phyloP scores from a whole-genome alignment of 2,888 invertebrate species.

The Diaphora mendica region DNA sequence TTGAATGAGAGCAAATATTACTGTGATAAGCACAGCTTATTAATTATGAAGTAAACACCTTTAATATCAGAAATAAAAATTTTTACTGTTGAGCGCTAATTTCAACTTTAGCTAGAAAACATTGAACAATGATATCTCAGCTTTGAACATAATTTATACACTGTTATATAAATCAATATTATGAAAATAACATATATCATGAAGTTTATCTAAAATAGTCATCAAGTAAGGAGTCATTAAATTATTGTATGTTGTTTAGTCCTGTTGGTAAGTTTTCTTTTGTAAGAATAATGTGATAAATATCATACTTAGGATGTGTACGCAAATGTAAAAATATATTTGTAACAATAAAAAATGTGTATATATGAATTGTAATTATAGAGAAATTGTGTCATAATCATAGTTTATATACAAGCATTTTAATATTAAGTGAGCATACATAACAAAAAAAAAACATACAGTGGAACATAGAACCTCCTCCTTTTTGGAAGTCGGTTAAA shows the following conservation, averaged over 20 bases:
- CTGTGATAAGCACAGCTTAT: neutral
- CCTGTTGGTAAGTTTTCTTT: constrained; percentile 64
- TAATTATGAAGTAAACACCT: neutral
- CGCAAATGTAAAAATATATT: constrained; percentile 62
- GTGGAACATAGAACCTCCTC: no score
- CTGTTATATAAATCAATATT: constrained; percentile 44
- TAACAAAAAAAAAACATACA: no score
- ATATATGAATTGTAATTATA: constrained; percentile 72
- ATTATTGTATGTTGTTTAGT: constrained; percentile 76
- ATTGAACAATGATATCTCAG: constrained; percentile 13
- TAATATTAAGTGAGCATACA: constrained; percentile 3
- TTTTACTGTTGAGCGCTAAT: neutral
- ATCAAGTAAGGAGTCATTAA: constrained; percentile 77
- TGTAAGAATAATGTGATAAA: constrained; percentile 77
- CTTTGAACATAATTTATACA: constrained; percentile 32
- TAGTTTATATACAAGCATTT: constrained; percentile 44
- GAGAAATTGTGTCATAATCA: constrained; percentile 68
- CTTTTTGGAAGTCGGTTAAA: no score
- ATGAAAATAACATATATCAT: constrained; percentile 40
- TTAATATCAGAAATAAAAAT: neutral
- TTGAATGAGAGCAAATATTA: neutral
- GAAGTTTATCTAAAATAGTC: constrained; percentile 62
- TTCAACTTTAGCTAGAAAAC: constrained; percentile 10
- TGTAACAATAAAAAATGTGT: constrained; percentile 60
- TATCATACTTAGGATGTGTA: constrained; percentile 68